Percentiles rank a stretch among this genome's conserved stretches.
These are phyloP conservation scores for Lepeophtheirus nordmannii DNA, from an alignment of 2,888 invertebrate species.

Conservation along the genomic window DNA sequence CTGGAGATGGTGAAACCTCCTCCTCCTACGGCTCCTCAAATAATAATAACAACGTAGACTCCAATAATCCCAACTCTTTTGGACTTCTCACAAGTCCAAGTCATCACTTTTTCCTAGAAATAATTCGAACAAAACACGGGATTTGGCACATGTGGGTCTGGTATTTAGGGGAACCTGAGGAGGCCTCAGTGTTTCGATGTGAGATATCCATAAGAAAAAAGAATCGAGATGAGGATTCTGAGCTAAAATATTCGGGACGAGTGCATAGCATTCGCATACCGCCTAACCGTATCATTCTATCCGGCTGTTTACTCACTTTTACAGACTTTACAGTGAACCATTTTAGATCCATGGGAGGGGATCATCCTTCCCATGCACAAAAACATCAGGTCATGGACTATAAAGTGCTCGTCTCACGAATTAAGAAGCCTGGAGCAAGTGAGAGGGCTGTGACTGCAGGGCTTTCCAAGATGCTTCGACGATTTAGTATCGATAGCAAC, in stretches of 20 bases:
- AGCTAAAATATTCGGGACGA: conserved; percentile 11
- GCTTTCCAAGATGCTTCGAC: conserved; percentile 16
- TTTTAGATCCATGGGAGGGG: conserved; percentile 14
- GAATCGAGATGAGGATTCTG: conserved; percentile 11
- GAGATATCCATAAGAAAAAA: conserved; percentile 14
- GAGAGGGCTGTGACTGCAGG: conserved; percentile 12
- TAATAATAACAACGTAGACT: not conserved
- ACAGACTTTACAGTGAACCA: conserved; percentile 11
- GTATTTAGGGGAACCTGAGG: conserved; percentile 21
- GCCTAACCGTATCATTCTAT: conserved; percentile 16
- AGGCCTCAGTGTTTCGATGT: conserved; percentile 9
- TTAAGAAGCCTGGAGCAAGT: conserved; percentile 4
- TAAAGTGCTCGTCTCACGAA: not conserved
- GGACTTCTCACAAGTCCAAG: not conserved
- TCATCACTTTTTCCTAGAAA: conserved; percentile 19
- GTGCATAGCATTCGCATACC: conserved; percentile 15
- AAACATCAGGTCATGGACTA: conserved; percentile 17
- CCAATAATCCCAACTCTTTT: not conserved
- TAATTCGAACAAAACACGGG: conserved; percentile 17
- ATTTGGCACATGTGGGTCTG: conserved; percentile 22
- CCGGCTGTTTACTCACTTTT: conserved; percentile 9
- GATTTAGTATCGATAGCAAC: conserved; percentile 10
- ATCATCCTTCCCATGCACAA: not conserved
- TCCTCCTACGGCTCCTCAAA: no score
- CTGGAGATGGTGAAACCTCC: conserved; percentile 1